Conservation (phyloP, 30 jellyfish, hydroid and myxozoan species). For the Aurelia sp. region DNA sequence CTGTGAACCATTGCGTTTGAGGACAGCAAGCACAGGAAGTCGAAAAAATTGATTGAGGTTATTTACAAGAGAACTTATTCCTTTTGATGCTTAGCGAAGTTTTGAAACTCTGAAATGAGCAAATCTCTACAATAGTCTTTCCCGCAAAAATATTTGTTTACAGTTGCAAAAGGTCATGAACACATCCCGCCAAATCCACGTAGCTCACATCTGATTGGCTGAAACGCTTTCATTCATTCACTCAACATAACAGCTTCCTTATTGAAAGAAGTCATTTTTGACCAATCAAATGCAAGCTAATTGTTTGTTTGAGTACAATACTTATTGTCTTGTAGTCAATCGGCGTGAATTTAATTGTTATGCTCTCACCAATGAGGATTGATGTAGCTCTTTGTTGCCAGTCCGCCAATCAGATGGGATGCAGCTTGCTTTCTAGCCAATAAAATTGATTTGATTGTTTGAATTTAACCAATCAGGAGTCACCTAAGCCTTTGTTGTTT, state of each 20-base stretch:
- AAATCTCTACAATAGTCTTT: neutral
- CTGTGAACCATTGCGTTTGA: too few relatives aligned
- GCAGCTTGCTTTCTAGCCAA: conserved; percentile 1
- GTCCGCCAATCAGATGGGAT: conserved; percentile 19
- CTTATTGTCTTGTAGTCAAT: too few relatives aligned
- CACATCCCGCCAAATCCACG: conserved; percentile 80
- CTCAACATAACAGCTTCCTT: conserved; percentile 50
- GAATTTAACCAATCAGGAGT: conserved; percentile 50
- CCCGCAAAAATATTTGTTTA: conserved; percentile 32
- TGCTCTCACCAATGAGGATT: too few relatives aligned
- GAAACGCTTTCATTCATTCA: conserved; percentile 50
- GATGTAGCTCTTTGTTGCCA: too few relatives aligned
- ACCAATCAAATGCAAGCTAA: too few relatives aligned
- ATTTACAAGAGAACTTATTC: too few relatives aligned
- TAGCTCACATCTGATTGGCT: conserved; percentile 50
- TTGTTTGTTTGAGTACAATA: too few relatives aligned
- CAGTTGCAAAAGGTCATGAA: conserved; percentile 56
- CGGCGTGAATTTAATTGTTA: too few relatives aligned
- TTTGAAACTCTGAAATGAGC: neutral
- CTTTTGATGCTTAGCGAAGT: too few relatives aligned
- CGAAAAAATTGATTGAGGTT: too few relatives aligned
- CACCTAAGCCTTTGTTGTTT: conserved; percentile 26
- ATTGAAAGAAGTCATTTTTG: conserved; percentile 1
- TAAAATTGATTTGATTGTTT: neutral
- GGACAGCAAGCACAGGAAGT: too few relatives aligned